A percentile compares a stretch with the other conserved stretches of the same genome.
phyloP scores from a whole-genome alignment of 2,113 vertebrate species.

The Eleginops maclovinus region DNA sequence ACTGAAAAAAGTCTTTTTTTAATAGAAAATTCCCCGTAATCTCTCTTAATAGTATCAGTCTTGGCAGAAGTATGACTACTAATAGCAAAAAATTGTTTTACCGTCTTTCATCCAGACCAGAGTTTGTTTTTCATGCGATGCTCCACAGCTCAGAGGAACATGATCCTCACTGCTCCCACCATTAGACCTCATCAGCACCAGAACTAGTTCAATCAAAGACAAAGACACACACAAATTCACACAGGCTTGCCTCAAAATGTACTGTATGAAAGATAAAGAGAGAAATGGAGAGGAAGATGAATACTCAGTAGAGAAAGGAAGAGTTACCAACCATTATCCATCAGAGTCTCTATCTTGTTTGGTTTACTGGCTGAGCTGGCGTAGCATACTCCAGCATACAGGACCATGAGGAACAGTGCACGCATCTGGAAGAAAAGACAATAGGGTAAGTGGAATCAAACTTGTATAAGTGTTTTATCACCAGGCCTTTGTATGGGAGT shows the following conservation, averaged over 20 bases:
- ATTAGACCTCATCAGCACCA: conserved; percentile 64
- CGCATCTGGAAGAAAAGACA: conserved; percentile 71
- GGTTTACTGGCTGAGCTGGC: conserved; percentile 7
- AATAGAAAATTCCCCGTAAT: neutral
- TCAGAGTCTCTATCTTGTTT: conserved; percentile 41
- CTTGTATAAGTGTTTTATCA: neutral
- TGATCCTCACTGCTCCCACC: neutral
- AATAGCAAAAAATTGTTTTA: conserved; percentile 8
- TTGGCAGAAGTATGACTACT: neutral
- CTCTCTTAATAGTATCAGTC: neutral
- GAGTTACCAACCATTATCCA: conserved; percentile 77
- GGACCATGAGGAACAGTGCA: conserved; percentile 37
- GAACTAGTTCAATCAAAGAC: conserved; percentile 54
- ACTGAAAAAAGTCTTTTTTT: neutral
- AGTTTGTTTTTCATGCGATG: conserved; percentile 41
- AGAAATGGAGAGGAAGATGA: neutral
- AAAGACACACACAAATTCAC: neutral
- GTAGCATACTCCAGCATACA: conserved; percentile 43
- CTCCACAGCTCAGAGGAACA: conserved; percentile 76
- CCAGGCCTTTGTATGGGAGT: neutral
- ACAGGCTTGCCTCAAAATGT: conserved; percentile 4
- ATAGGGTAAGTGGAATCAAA: neutral
- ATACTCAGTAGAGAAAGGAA: neutral
- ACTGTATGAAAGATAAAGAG: neutral
- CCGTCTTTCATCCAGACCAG: conserved; percentile 80